Evolutionary conservation across 2,888 invertebrate species (phyloP).

Genomic region (Notodonta dromedarius): DNA sequence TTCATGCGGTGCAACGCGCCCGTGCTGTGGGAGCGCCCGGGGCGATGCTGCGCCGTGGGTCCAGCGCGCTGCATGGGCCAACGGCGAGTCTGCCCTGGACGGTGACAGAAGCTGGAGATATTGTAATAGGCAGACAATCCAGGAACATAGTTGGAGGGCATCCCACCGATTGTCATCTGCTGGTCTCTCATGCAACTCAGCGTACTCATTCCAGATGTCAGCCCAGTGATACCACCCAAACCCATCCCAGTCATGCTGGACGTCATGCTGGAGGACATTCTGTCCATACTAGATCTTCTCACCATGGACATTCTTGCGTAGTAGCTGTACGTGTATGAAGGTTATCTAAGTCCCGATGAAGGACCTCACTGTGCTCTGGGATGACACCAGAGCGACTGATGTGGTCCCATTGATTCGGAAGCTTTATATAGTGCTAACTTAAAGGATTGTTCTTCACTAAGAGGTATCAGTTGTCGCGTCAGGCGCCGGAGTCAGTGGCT

Average conservation of each 20-base stretch:
- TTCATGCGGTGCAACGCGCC: conserved; percentile 77
- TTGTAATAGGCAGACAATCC: conserved; percentile 80
- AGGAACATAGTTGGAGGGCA: conserved; percentile 82
- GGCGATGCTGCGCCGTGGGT: conserved; percentile 77
- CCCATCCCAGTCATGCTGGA: conserved; percentile 83
- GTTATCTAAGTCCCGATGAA: conserved; percentile 47
- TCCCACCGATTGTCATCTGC: conserved; percentile 79
- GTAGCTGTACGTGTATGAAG: conserved; percentile 38
- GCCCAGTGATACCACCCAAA: conserved; percentile 75
- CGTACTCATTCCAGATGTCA: conserved; percentile 75
- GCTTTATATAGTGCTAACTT: conserved; percentile 62
- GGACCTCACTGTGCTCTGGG: conserved; percentile 71
- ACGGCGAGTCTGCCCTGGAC: conserved; percentile 78
- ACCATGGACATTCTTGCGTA: conserved; percentile 69
- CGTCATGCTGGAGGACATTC: conserved; percentile 81
- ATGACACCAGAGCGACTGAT: conserved; percentile 77
- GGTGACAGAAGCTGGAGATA: conserved; percentile 80
- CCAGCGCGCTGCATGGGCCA: conserved; percentile 80
- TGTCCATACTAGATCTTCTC: conserved; percentile 77
- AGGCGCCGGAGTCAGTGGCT: conserved; percentile 64
- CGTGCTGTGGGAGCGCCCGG: conserved; percentile 78
- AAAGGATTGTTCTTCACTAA: conserved; percentile 66
- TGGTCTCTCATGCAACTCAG: conserved; percentile 78
- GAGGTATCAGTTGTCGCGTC: conserved; percentile 66
- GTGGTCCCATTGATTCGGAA: conserved; percentile 38